Evolutionary conservation across 2,888 invertebrate species (phyloP).

Genomic region (Achlya flavicornis): DNA sequence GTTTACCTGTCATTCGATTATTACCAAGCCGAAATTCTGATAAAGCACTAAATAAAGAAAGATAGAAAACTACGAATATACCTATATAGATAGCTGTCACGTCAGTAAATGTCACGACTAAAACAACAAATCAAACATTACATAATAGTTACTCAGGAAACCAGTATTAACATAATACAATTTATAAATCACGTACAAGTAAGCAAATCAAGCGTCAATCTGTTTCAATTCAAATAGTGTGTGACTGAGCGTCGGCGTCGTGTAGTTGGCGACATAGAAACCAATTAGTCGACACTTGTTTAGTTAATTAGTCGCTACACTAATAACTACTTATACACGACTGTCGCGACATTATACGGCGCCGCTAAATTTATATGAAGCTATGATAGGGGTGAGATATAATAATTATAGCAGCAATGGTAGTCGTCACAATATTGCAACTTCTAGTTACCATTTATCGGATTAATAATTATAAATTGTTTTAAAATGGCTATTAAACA

Average conservation of each 20-base stretch:
- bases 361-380: slow-evolving; percentile 59
- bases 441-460: no score
- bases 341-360: slow-evolving; percentile 28
- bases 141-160: not conserved
- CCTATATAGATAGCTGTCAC: not conserved
- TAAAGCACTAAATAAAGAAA: not conserved
- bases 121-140: not conserved
- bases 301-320: slow-evolving; percentile 62
- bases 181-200: slow-evolving; percentile 28
- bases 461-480: no score
- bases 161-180: slow-evolving; percentile 16
- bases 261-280: slow-evolving; percentile 49
- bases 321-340: slow-evolving; percentile 40
- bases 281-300: slow-evolving; percentile 69
- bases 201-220: slow-evolving; percentile 32
- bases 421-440: no score
- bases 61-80: not conserved
- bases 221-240: slow-evolving; percentile 26
- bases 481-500: no score
- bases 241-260: slow-evolving; percentile 35
- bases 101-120: not conserved
- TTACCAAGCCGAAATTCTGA: no score
- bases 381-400: slow-evolving; percentile 18
- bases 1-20: no score
- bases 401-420: not conserved